Evolutionary conservation across 2,888 invertebrate genomes (phyloP).

Genomic region (Drosophila anomelani): DNA sequence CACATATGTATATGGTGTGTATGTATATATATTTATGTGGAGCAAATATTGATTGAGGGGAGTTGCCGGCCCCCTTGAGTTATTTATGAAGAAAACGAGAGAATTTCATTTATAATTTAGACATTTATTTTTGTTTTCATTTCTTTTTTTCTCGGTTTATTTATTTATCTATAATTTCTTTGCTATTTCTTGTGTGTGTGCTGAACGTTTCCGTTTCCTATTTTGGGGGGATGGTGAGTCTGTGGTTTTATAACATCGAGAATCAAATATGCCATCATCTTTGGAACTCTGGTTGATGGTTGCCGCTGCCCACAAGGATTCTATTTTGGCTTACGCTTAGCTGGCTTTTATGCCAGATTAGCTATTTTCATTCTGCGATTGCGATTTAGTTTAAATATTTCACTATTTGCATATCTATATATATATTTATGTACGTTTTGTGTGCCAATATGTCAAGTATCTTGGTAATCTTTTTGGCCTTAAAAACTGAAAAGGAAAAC

Average conservation of each 20-base stretch:
- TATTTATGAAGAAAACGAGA: conserved; percentile 43
- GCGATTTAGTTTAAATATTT: conserved; percentile 39
- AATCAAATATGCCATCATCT: conserved; percentile 41
- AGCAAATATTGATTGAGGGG: conserved; percentile 43
- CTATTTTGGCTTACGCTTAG: conserved; percentile 73
- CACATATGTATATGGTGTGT: too few relatives aligned
- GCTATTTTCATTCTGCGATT: conserved; percentile 44
- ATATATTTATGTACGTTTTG: conserved; percentile 5
- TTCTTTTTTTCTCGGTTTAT: conserved; percentile 43
- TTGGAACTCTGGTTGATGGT: neutral
- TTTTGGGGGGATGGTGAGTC: conserved; percentile 7
- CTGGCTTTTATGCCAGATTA: conserved; percentile 73
- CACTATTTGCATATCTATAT: conserved; percentile 34
- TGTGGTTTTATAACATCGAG: conserved; percentile 32
- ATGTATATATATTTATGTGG: conserved; percentile 18
- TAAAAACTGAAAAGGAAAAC: conserved; percentile 24
- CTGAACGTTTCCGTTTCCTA: conserved; percentile 34
- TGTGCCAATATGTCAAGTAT: conserved; percentile 45
- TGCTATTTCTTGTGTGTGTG: conserved; percentile 25
- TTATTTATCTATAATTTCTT: conserved; percentile 45
- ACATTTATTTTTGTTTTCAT: conserved; percentile 60
- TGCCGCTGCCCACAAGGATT: conserved; percentile 41
- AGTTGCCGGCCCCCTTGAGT: neutral
- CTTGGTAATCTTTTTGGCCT: conserved; percentile 20
- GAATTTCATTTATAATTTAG: conserved; percentile 72